These are phyloP conservation scores for Asbolus verrucosus DNA, from an alignment of 1,140 invertebrate genomes.

Conservation along the genomic window DNA sequence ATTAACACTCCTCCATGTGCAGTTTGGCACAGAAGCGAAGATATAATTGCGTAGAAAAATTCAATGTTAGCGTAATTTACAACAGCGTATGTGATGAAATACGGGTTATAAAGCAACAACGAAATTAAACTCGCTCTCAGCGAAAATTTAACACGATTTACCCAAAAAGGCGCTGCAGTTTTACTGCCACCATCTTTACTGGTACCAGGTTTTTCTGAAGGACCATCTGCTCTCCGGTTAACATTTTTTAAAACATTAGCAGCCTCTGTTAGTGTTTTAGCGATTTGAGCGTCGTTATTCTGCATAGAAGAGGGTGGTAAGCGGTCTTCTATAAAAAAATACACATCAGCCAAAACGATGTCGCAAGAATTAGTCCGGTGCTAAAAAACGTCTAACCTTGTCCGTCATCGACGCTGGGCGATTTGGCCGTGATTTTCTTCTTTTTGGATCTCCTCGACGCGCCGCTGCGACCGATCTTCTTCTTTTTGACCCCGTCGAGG, in stretches of 20 bases:
- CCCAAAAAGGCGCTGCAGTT: conserved; percentile 59
- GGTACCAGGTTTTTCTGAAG: conserved; percentile 39
- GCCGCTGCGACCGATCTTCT: conserved; percentile 41
- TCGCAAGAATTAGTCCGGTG: background rate
- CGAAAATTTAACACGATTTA: conserved; percentile 49
- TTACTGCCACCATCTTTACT: conserved; percentile 47
- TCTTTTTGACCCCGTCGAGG: conserved; percentile 49
- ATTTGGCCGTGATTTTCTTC: background rate
- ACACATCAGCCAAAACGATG: conserved; percentile 10
- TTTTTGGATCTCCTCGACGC: conserved; percentile 12
- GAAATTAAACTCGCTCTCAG: background rate
- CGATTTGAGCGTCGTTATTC: conserved; percentile 41
- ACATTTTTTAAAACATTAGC: conserved; percentile 43
- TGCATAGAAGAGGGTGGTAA: conserved; percentile 34
- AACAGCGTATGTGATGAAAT: background rate
- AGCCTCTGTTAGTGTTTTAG: conserved; percentile 45
- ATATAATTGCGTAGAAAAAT: no score
- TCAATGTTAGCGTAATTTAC: no score
- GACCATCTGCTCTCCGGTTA: conserved; percentile 21
- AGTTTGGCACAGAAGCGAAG: conserved; percentile 6
- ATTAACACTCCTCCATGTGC: conserved; percentile 2
- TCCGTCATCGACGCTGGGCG: background rate
- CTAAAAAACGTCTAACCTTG: conserved; percentile 13
- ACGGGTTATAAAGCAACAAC: no score
- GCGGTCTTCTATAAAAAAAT: conserved; percentile 36